These are phyloP conservation scores for Meles meles DNA, from an alignment of 2,113 vertebrate species.

Conservation along the genomic window DNA sequence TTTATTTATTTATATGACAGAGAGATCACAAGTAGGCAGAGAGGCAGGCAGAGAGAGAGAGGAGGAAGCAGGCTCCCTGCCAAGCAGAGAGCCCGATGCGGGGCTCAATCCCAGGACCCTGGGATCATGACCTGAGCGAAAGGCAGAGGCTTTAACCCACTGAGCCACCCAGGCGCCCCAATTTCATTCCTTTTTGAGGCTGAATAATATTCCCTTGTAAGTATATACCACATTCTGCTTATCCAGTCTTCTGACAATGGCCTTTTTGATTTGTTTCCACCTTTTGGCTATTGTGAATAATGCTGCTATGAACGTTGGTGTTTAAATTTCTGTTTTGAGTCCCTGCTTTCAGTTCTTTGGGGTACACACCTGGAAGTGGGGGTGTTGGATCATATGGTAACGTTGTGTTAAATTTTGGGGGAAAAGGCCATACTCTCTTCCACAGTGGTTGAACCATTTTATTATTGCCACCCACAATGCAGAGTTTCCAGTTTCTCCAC, in stretches of 20 bases:
- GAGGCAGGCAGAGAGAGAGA: too few species aligned
- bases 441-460: background rate
- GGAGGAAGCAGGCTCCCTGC: too few species aligned
- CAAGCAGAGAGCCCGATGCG: too few species aligned
- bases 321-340: background rate
- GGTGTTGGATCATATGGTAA: background rate
- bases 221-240: background rate
- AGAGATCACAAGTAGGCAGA: too few species aligned
- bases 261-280: background rate
- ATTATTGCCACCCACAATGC: background rate
- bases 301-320: background rate
- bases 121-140: too few species aligned
- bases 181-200: background rate
- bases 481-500: background rate
- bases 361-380: background rate
- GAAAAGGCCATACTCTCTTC: background rate
- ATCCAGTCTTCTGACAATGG: background rate
- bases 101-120: too few species aligned
- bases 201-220: background rate
- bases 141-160: too few species aligned
- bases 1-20: too few species aligned
- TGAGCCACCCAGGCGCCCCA: too few species aligned
- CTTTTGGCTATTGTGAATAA: background rate
- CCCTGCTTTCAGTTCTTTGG: background rate
- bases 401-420: background rate